These are phyloP conservation scores for Drosophila murphyi DNA, from an alignment of 1,140 invertebrate genomes.

Conservation along the genomic window DNA sequence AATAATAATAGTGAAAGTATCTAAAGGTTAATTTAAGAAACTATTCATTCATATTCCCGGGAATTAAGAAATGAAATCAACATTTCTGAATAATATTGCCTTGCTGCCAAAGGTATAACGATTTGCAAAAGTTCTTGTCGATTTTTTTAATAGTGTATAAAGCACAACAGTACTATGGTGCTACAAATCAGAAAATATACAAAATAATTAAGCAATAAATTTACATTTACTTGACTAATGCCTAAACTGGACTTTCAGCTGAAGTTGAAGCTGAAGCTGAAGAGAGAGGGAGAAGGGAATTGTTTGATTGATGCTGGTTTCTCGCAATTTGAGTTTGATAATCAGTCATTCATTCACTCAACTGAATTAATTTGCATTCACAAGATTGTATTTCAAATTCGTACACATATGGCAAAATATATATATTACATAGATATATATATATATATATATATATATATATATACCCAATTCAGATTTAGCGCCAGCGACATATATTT, in stretches of 20 bases:
- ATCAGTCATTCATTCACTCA: not conserved
- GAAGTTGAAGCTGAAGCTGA: not conserved
- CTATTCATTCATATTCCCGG: too few relatives aligned
- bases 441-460: too few relatives aligned
- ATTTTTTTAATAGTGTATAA: not conserved
- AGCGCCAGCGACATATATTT: too few relatives aligned
- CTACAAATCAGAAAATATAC: conserved; percentile 3
- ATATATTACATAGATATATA: not conserved
- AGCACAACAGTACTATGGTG: not conserved
- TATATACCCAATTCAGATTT: too few relatives aligned
- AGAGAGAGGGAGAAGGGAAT: not conserved
- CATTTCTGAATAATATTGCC: too few relatives aligned
- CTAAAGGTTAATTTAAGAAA: too few relatives aligned
- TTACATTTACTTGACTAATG: conserved; percentile 5
- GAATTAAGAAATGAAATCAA: too few relatives aligned
- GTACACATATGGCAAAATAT: not conserved
- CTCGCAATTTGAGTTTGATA: conserved; percentile 2
- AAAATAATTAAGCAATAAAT: conserved; percentile 22
- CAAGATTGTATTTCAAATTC: not conserved
- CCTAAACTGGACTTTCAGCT: not conserved
- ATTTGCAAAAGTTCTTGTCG: too few relatives aligned
- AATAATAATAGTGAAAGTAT: too few relatives aligned
- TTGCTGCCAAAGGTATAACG: too few relatives aligned
- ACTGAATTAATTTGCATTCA: not conserved
- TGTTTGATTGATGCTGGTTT: not conserved